Conservation (phyloP, 2,888 invertebrate species). For the Mythimna loreyi region DNA sequence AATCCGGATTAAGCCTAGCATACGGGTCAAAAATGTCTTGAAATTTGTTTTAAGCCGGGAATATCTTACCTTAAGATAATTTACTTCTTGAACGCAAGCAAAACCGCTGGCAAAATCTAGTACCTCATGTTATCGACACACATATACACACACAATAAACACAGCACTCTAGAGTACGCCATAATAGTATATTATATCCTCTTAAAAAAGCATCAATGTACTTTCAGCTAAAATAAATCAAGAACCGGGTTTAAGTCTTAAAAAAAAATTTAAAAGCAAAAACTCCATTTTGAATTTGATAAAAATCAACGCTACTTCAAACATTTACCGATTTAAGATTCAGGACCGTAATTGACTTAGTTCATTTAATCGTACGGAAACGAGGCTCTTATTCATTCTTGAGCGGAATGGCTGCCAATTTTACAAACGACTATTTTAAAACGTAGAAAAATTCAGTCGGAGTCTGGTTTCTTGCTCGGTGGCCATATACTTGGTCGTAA, state of each 20-base stretch:
- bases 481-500: no score
- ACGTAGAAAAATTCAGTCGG: not conserved
- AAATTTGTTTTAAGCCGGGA: no score
- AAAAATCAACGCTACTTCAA: constrained; percentile 35
- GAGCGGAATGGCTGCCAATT: constrained; percentile 4
- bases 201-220: not conserved
- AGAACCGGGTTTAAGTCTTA: not conserved
- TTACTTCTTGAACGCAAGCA: no score
- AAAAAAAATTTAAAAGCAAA: not conserved
- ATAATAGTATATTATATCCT: no score
- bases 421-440: constrained; percentile 8
- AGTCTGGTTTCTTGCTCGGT: not conserved
- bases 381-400: constrained; percentile 37
- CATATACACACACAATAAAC: no score
- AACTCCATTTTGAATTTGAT: not conserved
- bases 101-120: no score
- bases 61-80: no score
- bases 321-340: constrained; percentile 45
- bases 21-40: no score
- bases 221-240: not conserved
- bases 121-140: no score
- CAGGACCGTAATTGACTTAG: constrained; percentile 43
- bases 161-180: no score
- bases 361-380: constrained; percentile 48
- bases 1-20: no score